A percentile compares a stretch with the other conserved stretches of the same genome.
Evolutionary conservation across 2,888 invertebrate genomes (phyloP).

Genomic region (Plutella xylostella): DNA sequence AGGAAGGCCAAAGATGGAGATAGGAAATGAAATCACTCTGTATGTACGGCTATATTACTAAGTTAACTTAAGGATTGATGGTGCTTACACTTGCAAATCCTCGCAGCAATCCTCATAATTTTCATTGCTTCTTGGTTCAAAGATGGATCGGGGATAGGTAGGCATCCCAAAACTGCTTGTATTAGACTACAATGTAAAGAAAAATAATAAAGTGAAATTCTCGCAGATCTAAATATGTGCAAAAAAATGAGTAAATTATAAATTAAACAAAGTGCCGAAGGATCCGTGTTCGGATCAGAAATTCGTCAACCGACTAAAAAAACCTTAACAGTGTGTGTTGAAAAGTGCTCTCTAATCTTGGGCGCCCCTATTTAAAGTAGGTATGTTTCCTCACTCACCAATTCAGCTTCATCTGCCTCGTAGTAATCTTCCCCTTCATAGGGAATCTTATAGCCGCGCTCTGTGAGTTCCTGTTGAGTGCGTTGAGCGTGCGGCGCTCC

Average conservation of each 20-base stretch:
- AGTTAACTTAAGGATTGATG: no score
- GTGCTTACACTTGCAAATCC: constrained; percentile 78
- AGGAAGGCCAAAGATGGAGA: no score
- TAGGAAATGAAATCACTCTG: no score
- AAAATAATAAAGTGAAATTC: background rate
- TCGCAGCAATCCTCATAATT: constrained; percentile 75
- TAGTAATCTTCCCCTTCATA: constrained; percentile 77
- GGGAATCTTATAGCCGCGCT: constrained; percentile 74
- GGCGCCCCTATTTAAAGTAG: background rate
- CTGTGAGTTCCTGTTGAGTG: constrained; percentile 73
- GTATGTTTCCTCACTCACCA: constrained; percentile 57
- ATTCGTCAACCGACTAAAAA: background rate
- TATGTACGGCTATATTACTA: no score
- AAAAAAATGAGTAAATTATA: background rate
- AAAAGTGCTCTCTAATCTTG: no score
- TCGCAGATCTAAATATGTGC: background rate
- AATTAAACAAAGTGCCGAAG: background rate
- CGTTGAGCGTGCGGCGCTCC: constrained; percentile 77
- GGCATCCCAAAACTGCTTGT: constrained; percentile 79
- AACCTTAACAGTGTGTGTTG: background rate
- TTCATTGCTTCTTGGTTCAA: constrained; percentile 77
- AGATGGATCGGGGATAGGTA: constrained; percentile 75
- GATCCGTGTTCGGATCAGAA: background rate
- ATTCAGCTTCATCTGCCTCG: constrained; percentile 80
- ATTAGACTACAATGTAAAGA: constrained; percentile 77